phyloP scores from a whole-genome alignment of 2,888 invertebrate genomes.

The Diadromus collaris region DNA sequence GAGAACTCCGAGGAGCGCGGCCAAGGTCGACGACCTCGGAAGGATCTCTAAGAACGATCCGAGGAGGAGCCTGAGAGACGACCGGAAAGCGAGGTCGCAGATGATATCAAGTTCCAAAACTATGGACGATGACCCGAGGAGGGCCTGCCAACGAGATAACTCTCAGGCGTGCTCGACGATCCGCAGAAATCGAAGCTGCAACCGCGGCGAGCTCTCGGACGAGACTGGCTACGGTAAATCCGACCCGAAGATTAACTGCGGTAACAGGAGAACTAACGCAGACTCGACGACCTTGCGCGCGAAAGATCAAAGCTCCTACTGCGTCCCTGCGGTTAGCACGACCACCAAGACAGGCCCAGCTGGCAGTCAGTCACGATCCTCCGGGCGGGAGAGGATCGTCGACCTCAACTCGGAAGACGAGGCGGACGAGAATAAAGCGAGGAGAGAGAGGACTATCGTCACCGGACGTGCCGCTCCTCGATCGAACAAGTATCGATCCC shows the following conservation, averaged over 20 bases:
- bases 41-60: conserved; percentile 35
- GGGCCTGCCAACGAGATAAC: conserved; percentile 21
- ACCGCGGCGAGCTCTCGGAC: conserved; percentile 1
- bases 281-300: conserved; percentile 56
- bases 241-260: conserved; percentile 27
- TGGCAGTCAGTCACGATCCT: conserved; percentile 46
- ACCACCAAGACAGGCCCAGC: conserved; percentile 29
- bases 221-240: conserved; percentile 35
- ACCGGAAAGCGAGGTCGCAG: too few species aligned
- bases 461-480: conserved; percentile 34
- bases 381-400: conserved; percentile 46
- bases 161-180: conserved; percentile 21
- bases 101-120: neutral
- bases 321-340: conserved; percentile 21
- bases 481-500: conserved; percentile 54
- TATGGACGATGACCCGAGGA: conserved; percentile 32
- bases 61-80: neutral
- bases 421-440: conserved; percentile 39
- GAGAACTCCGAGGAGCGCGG: conserved; percentile 16
- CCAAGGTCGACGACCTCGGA: conserved; percentile 2
- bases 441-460: conserved; percentile 48
- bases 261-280: conserved; percentile 24
- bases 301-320: conserved; percentile 55
- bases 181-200: conserved; percentile 22
- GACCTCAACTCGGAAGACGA: conserved; percentile 63